Evolutionary conservation across 2,113 vertebrate species (phyloP), one percentile per base, ranked within the genome.

Genomic region (Sprattus sprattus): DNA sequence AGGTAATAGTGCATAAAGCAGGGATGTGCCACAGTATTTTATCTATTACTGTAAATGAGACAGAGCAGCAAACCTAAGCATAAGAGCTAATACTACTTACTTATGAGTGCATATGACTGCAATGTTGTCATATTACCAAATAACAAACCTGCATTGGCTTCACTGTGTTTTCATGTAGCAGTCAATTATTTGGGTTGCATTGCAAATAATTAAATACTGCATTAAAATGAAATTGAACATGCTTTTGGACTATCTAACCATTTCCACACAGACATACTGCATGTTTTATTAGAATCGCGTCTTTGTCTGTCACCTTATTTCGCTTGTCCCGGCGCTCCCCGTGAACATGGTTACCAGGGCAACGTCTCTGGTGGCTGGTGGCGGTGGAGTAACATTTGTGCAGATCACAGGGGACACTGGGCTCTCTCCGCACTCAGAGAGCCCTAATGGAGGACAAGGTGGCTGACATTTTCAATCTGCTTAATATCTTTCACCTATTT

Each of bases 321-420:
- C 52, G 9, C 88, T 88, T 87, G 86, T 89, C 91, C 89, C 85
- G 57, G 81, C 88, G 85, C 82, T 91, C 88, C 92, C 88, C 89
- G 90, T 90, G 90, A 91, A 93, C 92, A 87, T 88, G 94, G 94
- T 94, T 94, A 91, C 94, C 93, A 93, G 89, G 94, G 93, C 92
- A 95, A 94, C 94, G 87, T 94, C 92, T 93, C 93, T 86, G 90
- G 92, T 90, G 93, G 91, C 91, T 90, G 91, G 87, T 90, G 91
- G 71, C 71, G 32, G 91, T 92, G 54, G 44, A 92, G 88, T 89
- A 92, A 84, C 84, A 16, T 81, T 89, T 89, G 89, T 91, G 89
- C 90, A 90, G 90, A 87, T 45, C 78, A 75, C 25, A 78, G 83
- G 64, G 83, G 64, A 67, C 82, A 60, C 28, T 47, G 18, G 50